These are phyloP conservation scores for Drosophila meridiana DNA, from an alignment of 2,888 invertebrate genomes.

Conservation along the genomic window DNA sequence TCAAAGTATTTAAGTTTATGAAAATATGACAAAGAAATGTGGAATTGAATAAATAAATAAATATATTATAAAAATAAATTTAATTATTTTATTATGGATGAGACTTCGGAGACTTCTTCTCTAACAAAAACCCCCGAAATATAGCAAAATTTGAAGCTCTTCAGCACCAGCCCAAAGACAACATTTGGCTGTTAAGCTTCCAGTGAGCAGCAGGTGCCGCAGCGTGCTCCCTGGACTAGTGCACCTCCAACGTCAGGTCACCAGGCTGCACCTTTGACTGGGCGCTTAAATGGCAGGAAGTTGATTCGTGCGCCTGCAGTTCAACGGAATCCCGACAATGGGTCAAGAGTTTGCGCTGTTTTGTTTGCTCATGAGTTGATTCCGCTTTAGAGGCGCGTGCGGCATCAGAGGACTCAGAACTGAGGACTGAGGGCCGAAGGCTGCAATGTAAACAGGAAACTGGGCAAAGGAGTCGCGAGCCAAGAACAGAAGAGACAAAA, in stretches of 20 bases:
- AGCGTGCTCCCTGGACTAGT: neutral
- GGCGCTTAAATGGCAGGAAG: conserved; percentile 38
- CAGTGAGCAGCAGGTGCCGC: neutral
- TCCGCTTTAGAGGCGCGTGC: conserved; percentile 47
- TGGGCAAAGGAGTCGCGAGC: conserved; percentile 41
- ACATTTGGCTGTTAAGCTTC: no score
- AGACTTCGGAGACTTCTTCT: no score
- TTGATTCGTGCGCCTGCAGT: conserved; percentile 53
- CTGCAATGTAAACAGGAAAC: conserved; percentile 50
- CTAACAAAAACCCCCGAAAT: no score
- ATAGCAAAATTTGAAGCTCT: no score
- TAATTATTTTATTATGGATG: no score
- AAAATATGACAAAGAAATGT: no score
- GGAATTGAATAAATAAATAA: no score
- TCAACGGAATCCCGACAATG: conserved; percentile 57
- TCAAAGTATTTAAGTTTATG: no score
- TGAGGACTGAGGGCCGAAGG: neutral
- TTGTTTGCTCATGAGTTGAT: conserved; percentile 63
- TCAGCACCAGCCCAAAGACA: no score
- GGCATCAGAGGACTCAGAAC: neutral
- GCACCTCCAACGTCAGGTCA: neutral
- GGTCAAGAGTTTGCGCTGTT: conserved; percentile 19
- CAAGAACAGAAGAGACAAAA: conserved; percentile 22
- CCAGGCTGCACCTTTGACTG: conserved; percentile 1
- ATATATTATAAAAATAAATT: no score